Percentiles rank a stretch among this genome's conserved stretches.
These are phyloP conservation scores for Dendrophyllia cribrosa DNA, from an alignment of 64 coral and sea anemone species.

Conservation along the genomic window DNA sequence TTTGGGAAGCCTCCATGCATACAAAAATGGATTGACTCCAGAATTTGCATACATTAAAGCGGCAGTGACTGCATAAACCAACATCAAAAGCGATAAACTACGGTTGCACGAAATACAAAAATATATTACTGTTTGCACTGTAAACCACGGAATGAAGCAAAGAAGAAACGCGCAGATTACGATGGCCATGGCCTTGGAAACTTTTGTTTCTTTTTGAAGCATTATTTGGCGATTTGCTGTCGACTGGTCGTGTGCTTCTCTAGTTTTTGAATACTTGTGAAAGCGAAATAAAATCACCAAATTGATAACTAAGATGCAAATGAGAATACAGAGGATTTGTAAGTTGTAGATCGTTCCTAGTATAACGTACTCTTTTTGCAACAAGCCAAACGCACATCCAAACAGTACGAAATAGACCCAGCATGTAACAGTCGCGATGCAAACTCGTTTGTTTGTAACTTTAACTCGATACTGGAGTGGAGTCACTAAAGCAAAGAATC, in stretches of 20 bases:
- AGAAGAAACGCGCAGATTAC: not conserved
- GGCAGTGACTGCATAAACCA: not conserved
- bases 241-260: not conserved
- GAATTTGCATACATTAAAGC: conserved; percentile 14
- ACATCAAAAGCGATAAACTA: not conserved
- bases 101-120: not conserved
- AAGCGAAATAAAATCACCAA: not conserved
- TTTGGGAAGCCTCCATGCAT: conserved; percentile 48
- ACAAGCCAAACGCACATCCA: not conserved
- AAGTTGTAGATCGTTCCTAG: not conserved
- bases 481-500: conserved; percentile 11
- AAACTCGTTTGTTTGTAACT: not conserved
- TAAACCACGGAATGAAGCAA: conserved; percentile 25
- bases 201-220: conserved; percentile 17
- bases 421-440: not conserved
- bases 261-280: not conserved
- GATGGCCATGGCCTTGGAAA: conserved; percentile 13
- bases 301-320: not conserved
- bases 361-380: not conserved
- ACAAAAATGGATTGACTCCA: conserved; percentile 42
- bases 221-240: not conserved
- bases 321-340: not conserved
- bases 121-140: not conserved
- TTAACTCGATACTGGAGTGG: conserved; percentile 40
- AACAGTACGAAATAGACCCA: conserved; percentile 31